phyloP scores from a whole-genome alignment of 2,888 invertebrate species.

The Agapostemon virescens region DNA sequence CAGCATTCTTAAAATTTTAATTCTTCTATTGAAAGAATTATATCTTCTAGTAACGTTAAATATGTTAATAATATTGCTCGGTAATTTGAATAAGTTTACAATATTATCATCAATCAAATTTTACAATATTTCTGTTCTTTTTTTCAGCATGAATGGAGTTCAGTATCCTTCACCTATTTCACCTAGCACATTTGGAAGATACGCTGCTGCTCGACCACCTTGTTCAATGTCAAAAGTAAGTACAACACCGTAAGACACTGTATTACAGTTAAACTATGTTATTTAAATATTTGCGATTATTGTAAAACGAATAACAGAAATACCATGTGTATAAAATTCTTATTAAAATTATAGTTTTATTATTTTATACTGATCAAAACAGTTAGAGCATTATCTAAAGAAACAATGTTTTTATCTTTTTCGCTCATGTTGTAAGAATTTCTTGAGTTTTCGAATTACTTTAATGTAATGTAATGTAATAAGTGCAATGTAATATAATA shows the following conservation, averaged over 20 bases:
- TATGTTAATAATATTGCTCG: not conserved
- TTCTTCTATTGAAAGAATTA: not conserved
- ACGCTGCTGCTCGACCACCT: constrained; percentile 84
- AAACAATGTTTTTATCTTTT: not conserved
- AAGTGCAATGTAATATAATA: not conserved
- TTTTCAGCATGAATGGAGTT: constrained; percentile 72
- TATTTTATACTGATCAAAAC: not conserved
- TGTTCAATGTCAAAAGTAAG: constrained; percentile 87
- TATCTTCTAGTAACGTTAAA: not conserved
- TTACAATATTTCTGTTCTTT: not conserved
- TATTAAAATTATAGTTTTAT: not conserved
- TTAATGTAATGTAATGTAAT: not conserved
- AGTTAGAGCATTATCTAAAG: not conserved
- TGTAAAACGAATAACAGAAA: constrained; percentile 6
- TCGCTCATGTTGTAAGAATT: not conserved
- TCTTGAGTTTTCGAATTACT: not conserved
- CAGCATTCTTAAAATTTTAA: not conserved
- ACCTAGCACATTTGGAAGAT: constrained; percentile 79
- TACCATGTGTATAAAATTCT: not conserved
- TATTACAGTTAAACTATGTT: too few relatives aligned
- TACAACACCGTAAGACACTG: constrained; percentile 41
- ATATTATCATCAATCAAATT: too few relatives aligned
- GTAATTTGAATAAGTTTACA: not conserved
- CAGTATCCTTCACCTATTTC: constrained; percentile 64
- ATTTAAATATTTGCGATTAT: not conserved